Evolutionary conservation across 1,140 invertebrate genomes (phyloP), one percentile per base, ranked within the genome.

Genomic region (Chrysomallon squamiferum): DNA sequence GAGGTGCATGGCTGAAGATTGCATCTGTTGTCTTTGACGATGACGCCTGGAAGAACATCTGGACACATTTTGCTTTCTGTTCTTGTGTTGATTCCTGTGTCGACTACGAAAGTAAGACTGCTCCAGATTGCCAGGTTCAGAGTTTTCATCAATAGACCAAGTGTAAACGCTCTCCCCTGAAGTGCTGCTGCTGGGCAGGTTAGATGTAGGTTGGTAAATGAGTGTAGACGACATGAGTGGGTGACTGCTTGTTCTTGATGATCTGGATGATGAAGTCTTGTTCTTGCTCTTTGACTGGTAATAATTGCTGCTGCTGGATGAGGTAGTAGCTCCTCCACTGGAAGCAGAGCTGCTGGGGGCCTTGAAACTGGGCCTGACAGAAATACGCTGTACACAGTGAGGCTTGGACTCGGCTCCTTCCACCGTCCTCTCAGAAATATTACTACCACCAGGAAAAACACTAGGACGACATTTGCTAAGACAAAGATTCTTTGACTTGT

Each of bases 141-240:
- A 76, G 13, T 66, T 62, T 22, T 79, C 76, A 59, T 77, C 71
- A 33, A 77, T 68, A 18, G 77, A 79, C 79, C 77, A 81, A 1
- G 73, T 78, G 57, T 76, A 81, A 7, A 78, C 70, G 66, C 74
- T 78, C 38, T 71, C 73, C 71, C 72, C 49, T 70, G 49, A 47
- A 52, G 64, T 58, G 38, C 61, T 64, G 20, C 56, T 54, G 50
- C 54, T 35, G 62, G 59, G 35, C 63, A 22, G 20, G 30, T 20
- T 58, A 50, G 29, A 52, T 43, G 62, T 57, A 6, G 67, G 56
- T 9, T 71, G 69, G 20, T 41, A 67, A 5, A 77, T 72, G 63
- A 75, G 43, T 29, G 75, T 75, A 27, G 75, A 77, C 7, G 70
- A 73, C 13, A 69, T 73, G 25, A 73, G 54, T 30, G 73, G 73